Evolutionary conservation across 2,888 invertebrate genomes (phyloP), one percentile per base, ranked within the genome.

Genomic region (Epistrophe grossulariae): DNA sequence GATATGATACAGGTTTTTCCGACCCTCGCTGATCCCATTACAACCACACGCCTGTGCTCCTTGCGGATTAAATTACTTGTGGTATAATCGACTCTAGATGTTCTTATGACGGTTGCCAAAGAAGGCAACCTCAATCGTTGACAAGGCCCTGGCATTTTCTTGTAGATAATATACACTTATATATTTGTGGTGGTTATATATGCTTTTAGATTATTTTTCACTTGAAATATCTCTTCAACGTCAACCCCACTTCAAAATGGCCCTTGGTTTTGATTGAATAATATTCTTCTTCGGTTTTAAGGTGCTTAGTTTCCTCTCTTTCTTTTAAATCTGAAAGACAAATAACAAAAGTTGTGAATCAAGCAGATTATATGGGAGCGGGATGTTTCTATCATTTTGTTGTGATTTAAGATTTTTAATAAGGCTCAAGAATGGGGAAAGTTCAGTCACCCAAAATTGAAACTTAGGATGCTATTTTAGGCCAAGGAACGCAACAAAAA

Each of bases 1-100:
- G 94, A 93, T 80, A 95, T 93, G 88, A 95, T 94, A 89, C 94
- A 94, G 52, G 95, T 94, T 90, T 95, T 95, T 17, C 95, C 95
- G 64, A 94, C 94, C 79, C 93, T 92, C 1, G 94, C 94, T 1
- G 91, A 90, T 15, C 93, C 93, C 93, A 93, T 92, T 78, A 93
- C 90, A 45, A 93, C 93, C 43, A 93, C 91, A 28, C 93, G 91
- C 62, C 91, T 91, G 72, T 91, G 90, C 70, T 91, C 91, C 78
- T 91, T 91, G 76, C 90, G 89, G 79, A 90, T 88, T 71, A 89
- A 79, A 19, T 73, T 84, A 72, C 73, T 77, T 52, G 77, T 70
- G 31, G 73, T 72, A 70, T 89, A 89, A 70, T 89, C 89, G 15
- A 85, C 81, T 43, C 88, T 79, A 11, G 88, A 83, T 52, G 89